Base-by-base conservation (phyloP, 1,140 invertebrate genomes). In the Euura lappo region DNA sequence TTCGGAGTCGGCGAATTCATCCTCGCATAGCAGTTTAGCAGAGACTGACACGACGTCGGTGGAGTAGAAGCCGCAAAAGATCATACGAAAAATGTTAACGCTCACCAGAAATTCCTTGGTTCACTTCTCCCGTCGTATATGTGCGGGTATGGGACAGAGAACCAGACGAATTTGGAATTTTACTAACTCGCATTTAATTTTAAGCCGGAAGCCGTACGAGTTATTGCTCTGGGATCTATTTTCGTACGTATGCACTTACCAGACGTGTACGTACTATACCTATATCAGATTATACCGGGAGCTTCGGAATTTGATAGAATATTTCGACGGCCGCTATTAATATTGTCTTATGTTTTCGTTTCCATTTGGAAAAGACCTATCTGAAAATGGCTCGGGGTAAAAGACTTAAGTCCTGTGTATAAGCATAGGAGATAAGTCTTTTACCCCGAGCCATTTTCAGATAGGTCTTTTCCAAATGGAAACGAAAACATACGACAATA, bases 111-210 rank as follows among this genome's bases (percentile, higher is more conserved):
- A 13, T 44, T 68, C 66, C 66, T 68, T 7, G 3, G 42, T 11
- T 28, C 66, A 68, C 3, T 68, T 8, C 28, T 11, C 66, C 8
- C 13, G 28, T 28, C 60, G 28, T 8, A 68, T 68, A 68, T 10
- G 66, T 68, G 42, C 11, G 6, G 13, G 8, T 60, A n/a, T n/a
- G 13, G 51, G 13, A 8, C 8, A 6, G 51, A 1, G 28, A 60
- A 60, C 13, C 74, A 71, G 77, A 78, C 86, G 86, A 87, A 88
- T 87, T 86, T 85, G 85, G 84, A 87, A 87, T 86, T 88, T 86
- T 84, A 86, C 86, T 84, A 86, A 86, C 85, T 88, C 84, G 84
- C 84, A 85, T 86, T 87, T 87, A 87, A 88, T 87, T 87, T 87
- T 88, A 88, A 88, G 85, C 85, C 84, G 77, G 87, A 88, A 88